Evolutionary conservation across 35 echinoderm and acorn worm species (phyloP), one percentile per base, ranked within the genome.

Genomic region (Ptychodera flava): DNA sequence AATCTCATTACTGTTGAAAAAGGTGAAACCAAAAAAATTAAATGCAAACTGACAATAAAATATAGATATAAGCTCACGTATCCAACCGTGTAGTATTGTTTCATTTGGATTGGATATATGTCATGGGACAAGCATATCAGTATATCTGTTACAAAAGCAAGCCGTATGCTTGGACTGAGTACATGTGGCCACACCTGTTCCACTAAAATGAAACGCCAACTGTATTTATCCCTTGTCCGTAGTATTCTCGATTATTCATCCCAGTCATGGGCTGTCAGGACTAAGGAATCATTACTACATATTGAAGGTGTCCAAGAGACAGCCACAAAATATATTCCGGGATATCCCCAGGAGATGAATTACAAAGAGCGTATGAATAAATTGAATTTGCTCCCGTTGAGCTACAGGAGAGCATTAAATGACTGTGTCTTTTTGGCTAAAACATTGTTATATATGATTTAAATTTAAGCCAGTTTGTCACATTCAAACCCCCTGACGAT

Each of bases 241-340:
- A 64, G 45, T 64, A 64, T 64, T 64, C 45, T 64, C 45, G 45
- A 64, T 64, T 64, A 64, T 64, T 64, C 45, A 64, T 64, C 45
- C 45, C 45, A 64, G 45, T 64, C 45, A 12, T 64, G 45, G 45
- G 45, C 45, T 64, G 45, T 64, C 45, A 64, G 6, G 22, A 64
- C 45, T 12, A 64, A 64, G 45, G 6, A 64, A 64, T 64, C 45
- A 64, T 64, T 64, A 22, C 45, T 64, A 6, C 45, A 64, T 64
- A 6, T 64, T 64, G 45, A 64, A 64, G 45, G 45, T 64, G 45
- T 64, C 45, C 45, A 64, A 64, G 22, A 64, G 45, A 64, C 6
- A 64, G 45, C 45, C 45, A 64, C 45, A 6, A 64, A 64, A 64
- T 64, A 64, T 64, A 64, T 64, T 64, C 6, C 22, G 6, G 45